Evolutionary conservation across 2,113 vertebrate genomes (phyloP).

Genomic region (human): GRCh38 chr13:98302501-98303000

Average conservation of each 20-base stretch:
- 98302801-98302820: background rate
- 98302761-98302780: rapidly evolving
- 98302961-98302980: background rate
- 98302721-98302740: background rate
- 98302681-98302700: background rate
- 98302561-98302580: background rate
- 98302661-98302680: background rate
- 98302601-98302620: background rate
- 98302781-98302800: background rate
- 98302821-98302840: background rate
- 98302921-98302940: rapidly evolving
- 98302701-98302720: no score
- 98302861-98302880: background rate
- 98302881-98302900: background rate
- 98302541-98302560: background rate
- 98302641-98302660: background rate
- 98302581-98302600: rapidly evolving
- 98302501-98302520: rapidly evolving
- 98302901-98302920: no score
- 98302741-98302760: no score
- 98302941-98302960: background rate
- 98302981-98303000: background rate
- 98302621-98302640: background rate
- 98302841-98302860: background rate
- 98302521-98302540: background rate